Evolutionary conservation across 2,797 vertebrate species (phyloP).

Genomic region (Sarcophilus harrisii): DNA sequence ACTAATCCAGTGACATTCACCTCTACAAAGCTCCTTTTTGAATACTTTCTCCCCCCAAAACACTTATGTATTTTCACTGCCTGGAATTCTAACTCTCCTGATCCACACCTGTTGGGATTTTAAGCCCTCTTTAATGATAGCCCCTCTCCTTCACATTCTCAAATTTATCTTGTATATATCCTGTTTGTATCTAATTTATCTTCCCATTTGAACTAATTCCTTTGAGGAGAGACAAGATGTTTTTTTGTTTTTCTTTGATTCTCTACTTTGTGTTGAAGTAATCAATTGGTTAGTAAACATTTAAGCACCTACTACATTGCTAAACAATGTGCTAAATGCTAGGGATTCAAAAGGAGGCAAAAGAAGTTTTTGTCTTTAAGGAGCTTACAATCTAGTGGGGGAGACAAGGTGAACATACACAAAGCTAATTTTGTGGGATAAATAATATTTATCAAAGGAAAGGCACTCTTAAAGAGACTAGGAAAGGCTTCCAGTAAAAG

Average conservation of each 20-base stretch:
- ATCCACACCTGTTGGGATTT: background rate
- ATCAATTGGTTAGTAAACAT: too few species aligned
- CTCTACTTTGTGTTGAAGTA: background rate
- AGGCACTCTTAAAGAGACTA: background rate
- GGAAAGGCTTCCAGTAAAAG: background rate
- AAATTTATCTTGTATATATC: background rate
- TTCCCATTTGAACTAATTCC: background rate
- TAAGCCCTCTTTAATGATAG: background rate
- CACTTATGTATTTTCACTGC: background rate
- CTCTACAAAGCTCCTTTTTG: background rate
- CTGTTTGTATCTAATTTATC: background rate
- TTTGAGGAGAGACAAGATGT: background rate
- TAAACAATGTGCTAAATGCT: background rate
- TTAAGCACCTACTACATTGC: too few species aligned
- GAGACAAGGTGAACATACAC: background rate
- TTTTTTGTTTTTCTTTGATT: background rate
- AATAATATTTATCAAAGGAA: background rate
- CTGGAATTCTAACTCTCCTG: background rate
- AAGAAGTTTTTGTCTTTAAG: background rate
- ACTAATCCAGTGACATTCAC: background rate
- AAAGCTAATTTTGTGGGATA: background rate
- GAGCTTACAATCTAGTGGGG: background rate
- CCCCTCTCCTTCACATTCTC: background rate
- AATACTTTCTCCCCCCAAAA: background rate
- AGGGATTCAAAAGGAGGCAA: background rate